Conservation (phyloP, 2,113 vertebrate genomes). For the Ascaphus truei region DNA sequence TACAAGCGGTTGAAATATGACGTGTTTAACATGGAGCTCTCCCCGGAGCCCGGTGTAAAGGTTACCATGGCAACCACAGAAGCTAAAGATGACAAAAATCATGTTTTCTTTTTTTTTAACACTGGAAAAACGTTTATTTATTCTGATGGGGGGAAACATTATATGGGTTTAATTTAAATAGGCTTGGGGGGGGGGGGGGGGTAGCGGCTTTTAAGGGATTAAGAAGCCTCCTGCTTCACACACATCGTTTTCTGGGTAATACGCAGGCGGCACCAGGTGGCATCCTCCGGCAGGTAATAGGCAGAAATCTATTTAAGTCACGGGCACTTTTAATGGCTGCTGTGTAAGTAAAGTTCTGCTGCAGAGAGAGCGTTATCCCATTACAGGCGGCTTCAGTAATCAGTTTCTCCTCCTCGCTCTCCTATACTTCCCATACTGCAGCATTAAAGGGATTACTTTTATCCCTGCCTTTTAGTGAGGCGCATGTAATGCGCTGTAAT, state of each 20-base stretch:
- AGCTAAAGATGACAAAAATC: no score
- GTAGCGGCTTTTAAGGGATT: no score
- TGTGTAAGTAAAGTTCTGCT: constrained; percentile 27
- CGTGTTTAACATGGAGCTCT: no score
- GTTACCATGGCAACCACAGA: no score
- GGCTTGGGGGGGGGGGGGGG: no score
- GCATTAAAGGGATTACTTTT: constrained; percentile 32
- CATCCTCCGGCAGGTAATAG: constrained; percentile 16
- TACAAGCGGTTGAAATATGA: no score
- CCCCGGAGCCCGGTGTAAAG: no score
- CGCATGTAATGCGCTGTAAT: not conserved
- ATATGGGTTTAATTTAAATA: no score
- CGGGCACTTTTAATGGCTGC: constrained; percentile 14
- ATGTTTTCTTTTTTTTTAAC: no score
- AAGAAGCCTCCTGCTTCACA: not conserved
- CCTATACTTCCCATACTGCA: not conserved
- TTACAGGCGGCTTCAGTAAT: constrained; percentile 22
- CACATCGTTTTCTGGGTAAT: not conserved
- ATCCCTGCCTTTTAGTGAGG: constrained; percentile 34
- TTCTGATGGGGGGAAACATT: no score
- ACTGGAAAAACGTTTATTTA: no score
- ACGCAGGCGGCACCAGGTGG: constrained; percentile 14
- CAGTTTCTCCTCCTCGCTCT: not conserved
- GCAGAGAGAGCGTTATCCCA: constrained; percentile 29
- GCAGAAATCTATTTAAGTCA: constrained; percentile 30